phyloP scores from a whole-genome alignment of 2,797 vertebrate species.

The Typhlichthys subterraneus region DNA sequence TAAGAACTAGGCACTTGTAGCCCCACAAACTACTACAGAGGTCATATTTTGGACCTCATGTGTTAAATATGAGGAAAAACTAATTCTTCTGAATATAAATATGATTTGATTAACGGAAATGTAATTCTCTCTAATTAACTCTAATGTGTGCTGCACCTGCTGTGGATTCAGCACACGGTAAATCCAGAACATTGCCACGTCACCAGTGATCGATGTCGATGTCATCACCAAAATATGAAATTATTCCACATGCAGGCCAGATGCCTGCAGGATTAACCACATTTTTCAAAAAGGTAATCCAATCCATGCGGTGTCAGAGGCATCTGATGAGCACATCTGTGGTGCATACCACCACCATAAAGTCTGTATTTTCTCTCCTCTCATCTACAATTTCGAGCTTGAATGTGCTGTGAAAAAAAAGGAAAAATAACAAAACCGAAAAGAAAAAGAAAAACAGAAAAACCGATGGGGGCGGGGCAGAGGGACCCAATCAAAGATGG shows the following conservation, averaged over 20 bases:
- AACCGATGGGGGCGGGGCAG: conserved; percentile 19
- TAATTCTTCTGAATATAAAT: conserved; percentile 2
- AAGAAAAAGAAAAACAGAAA: conserved; percentile 8
- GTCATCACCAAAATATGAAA: conserved; percentile 48
- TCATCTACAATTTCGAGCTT: conserved; percentile 14
- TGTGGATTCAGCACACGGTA: conserved; percentile 20
- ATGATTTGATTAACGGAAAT: no score
- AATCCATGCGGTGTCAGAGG: conserved; percentile 43
- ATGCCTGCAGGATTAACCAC: conserved; percentile 56
- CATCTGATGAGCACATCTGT: conserved; percentile 42
- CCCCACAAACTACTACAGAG: conserved; percentile 26
- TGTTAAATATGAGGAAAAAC: conserved; percentile 14
- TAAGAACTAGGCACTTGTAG: conserved; percentile 9
- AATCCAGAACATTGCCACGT: conserved; percentile 13
- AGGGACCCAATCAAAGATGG: conserved; percentile 56
- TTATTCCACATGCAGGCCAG: conserved; percentile 32
- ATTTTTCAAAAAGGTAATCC: conserved; percentile 63
- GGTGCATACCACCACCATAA: conserved; percentile 32
- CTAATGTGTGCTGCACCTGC: conserved; percentile 20
- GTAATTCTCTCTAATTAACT: background rate
- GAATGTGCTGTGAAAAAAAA: conserved; percentile 31
- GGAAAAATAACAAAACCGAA: conserved; percentile 22
- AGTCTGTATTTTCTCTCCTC: background rate
- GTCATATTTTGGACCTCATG: conserved; percentile 13
- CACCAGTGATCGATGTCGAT: conserved; percentile 54